Evolutionary conservation across 2,888 invertebrate genomes (phyloP).

Genomic region (Eutolmus rufibarbis): DNA sequence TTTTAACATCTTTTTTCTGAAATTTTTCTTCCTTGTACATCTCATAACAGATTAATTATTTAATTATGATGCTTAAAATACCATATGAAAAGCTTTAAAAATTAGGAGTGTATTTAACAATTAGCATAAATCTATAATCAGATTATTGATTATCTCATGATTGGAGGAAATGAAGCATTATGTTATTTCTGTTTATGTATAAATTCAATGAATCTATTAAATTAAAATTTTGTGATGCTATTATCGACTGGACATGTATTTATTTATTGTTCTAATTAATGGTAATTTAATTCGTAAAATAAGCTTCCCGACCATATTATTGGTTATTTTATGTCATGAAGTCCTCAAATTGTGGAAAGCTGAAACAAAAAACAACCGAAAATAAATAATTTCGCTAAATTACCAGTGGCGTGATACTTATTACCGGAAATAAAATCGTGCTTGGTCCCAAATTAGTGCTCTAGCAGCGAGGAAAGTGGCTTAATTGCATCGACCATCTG

Average conservation of each 20-base stretch:
- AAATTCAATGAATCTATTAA: neutral
- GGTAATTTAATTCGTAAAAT: neutral
- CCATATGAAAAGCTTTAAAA: neutral
- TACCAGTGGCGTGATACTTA: neutral
- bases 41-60: no score
- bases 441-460: neutral
- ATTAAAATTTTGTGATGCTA: neutral
- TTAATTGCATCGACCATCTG: neutral
- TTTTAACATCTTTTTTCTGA: no score
- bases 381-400: neutral
- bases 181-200: neutral
- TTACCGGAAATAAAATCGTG: neutral
- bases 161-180: neutral
- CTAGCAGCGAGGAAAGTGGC: neutral
- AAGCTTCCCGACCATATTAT: neutral
- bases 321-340: neutral
- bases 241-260: neutral
- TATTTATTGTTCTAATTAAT: neutral
- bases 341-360: neutral
- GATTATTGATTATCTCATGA: neutral
- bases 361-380: neutral
- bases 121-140: neutral
- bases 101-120: neutral
- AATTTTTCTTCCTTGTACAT: no score
- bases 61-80: no score